Evolutionary conservation across 1,140 invertebrate species (phyloP).

Genomic region (Orchesella cincta): DNA sequence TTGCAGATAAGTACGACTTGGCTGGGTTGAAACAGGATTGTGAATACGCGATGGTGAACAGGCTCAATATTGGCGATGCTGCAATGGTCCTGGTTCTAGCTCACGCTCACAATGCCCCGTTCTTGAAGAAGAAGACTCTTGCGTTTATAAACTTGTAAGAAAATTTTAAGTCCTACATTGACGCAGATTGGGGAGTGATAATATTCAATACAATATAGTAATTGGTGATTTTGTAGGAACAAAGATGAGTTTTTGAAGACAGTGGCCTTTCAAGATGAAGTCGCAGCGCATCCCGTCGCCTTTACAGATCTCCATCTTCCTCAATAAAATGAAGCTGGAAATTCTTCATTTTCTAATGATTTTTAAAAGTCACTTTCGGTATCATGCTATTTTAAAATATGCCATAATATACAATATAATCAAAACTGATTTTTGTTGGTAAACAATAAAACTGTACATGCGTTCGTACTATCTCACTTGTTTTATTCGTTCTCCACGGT

Average conservation of each 20-base stretch:
- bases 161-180: not conserved
- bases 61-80: conserved; percentile 46
- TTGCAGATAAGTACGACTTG: conserved; percentile 49
- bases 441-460: no score
- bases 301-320: conserved; percentile 49
- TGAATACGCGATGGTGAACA: conserved; percentile 44
- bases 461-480: no score
- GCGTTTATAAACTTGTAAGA: conserved; percentile 46
- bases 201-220: no score
- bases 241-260: conserved; percentile 49
- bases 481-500: no score
- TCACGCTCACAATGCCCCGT: conserved; percentile 44
- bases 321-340: no score
- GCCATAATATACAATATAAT: no score
- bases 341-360: no score
- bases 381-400: no score
- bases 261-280: conserved; percentile 41
- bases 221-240: conserved; percentile 36
- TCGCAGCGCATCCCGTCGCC: conserved; percentile 37
- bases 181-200: not conserved
- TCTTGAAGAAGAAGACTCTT: conserved; percentile 45
- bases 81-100: conserved; percentile 48
- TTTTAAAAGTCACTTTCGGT: no score
- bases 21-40: conserved; percentile 48
- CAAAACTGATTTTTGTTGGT: no score